Base-by-base conservation (phyloP, 2,113 vertebrate species). In the Hymenochirus boettgeri region DNA sequence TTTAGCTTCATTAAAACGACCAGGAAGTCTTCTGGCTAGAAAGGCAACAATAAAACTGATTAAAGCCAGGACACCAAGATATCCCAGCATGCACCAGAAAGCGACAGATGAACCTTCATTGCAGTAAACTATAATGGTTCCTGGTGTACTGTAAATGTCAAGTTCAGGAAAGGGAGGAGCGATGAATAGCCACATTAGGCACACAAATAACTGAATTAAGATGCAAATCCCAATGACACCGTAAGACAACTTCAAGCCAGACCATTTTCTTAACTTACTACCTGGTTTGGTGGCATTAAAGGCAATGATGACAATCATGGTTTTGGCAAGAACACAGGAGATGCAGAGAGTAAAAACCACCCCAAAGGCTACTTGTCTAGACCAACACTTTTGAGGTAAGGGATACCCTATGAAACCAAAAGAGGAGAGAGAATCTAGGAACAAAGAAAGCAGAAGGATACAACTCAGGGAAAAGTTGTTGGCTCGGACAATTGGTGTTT, bases 281-380 rank as follows among this genome's bases (percentile, higher is more conserved):
- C 42, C 45, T 26, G 61, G 69, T 18, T 24, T 56, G 35, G 51
- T 69, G 27, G 58, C 51, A 19, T 57, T 52, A 17, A 72, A 67
- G 2, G 33, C 58, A 31, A 70, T 26, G 26, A 70, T 18, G 10
- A 67, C 58, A 2, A 29, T 60, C 7, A 62, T 48, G 7, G 73
- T 76, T 73, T 80, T 82, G 65, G 78, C 77, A 22, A 80, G 53
- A 18, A 71, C 71, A 59, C 76, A 69, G 23, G 77, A 82, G 55
- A 79, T 26, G 0, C 66, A 79, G 63, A 75, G 61, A 33, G 64
- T 75, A 62, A 82, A 80, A 50, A 71, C 76, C 70, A 84, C 73
- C 19, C 77, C 67, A 12, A 77, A 79, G 1, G 63, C 63, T 5
- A 56, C 78, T 74, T 80, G 79, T 18, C 0, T 0, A 61, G 73